Evolutionary conservation across 2,113 vertebrate species (phyloP).

Genomic region (Psilopogon haemacephalus): DNA sequence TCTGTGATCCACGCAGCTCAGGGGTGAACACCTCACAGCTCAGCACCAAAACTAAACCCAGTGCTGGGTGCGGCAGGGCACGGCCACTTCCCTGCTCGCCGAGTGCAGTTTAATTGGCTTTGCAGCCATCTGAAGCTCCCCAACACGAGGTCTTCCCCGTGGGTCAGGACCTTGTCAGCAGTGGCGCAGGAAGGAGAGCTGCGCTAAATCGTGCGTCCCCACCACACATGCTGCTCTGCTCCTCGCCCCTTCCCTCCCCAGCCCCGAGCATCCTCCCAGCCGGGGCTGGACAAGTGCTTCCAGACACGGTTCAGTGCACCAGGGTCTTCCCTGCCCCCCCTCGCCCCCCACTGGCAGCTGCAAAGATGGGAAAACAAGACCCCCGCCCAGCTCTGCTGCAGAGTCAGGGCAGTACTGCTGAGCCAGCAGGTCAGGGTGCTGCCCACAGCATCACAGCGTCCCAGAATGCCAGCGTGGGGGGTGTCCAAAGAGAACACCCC

Average conservation of each 20-base stretch:
- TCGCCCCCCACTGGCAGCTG: accelerated
- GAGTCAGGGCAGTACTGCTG: accelerated
- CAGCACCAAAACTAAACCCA: background rate
- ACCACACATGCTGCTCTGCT: background rate
- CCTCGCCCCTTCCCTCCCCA: background rate
- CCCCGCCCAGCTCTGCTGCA: accelerated
- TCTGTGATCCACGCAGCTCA: background rate
- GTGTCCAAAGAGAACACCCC: background rate
- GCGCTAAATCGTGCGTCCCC: background rate
- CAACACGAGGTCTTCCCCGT: accelerated
- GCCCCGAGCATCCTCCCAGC: background rate
- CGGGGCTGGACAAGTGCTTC: background rate
- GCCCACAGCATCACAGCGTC: background rate
- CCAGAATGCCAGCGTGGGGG: too few relatives aligned
- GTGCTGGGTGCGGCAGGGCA: accelerated
- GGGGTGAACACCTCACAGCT: background rate
- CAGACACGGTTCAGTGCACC: background rate
- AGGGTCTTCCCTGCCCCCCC: background rate
- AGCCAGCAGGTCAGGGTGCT: accelerated
- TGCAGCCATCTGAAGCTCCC: background rate
- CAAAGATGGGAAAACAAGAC: background rate
- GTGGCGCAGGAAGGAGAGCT: background rate
- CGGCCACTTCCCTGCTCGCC: accelerated
- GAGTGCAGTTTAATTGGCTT: background rate
- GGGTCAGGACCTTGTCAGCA: background rate